Evolutionary conservation across 1,140 invertebrate species (phyloP).

Genomic region (Heliconius melpomene): DNA sequence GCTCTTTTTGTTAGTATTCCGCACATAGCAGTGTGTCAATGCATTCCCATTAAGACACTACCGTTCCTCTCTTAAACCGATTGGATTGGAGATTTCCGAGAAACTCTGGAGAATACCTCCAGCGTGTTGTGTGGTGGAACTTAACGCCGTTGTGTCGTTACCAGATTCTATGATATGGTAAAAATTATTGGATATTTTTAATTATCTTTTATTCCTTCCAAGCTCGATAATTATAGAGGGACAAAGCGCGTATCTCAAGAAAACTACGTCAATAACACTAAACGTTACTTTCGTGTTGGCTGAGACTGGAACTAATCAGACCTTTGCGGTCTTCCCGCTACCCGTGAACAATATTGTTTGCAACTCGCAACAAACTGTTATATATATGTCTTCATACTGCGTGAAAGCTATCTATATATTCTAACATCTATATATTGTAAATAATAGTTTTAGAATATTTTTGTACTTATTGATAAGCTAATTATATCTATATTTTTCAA

Average conservation of each 20-base stretch:
- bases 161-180: not conserved
- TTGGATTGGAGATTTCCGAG: too few species aligned
- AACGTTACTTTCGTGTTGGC: not conserved
- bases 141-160: too few species aligned
- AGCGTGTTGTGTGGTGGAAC: too few species aligned
- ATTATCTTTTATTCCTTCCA: not conserved
- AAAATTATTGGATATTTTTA: not conserved
- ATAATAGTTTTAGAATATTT: not conserved
- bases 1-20: too few species aligned
- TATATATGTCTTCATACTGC: not conserved
- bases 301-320: constrained; percentile 17
- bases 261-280: constrained; percentile 16
- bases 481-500: not conserved
- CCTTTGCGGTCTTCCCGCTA: not conserved
- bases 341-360: not conserved
- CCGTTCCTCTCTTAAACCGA: too few species aligned
- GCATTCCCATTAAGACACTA: too few species aligned
- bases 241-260: constrained; percentile 4
- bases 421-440: not conserved
- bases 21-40: not conserved
- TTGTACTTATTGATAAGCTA: not conserved
- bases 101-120: too few species aligned
- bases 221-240: not conserved
- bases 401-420: not conserved
- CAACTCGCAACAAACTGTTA: not conserved